These are phyloP conservation scores for Sinocyclocheilus maitianheensis DNA, from an alignment of 2,113 vertebrate species.

Conservation along the genomic window DNA sequence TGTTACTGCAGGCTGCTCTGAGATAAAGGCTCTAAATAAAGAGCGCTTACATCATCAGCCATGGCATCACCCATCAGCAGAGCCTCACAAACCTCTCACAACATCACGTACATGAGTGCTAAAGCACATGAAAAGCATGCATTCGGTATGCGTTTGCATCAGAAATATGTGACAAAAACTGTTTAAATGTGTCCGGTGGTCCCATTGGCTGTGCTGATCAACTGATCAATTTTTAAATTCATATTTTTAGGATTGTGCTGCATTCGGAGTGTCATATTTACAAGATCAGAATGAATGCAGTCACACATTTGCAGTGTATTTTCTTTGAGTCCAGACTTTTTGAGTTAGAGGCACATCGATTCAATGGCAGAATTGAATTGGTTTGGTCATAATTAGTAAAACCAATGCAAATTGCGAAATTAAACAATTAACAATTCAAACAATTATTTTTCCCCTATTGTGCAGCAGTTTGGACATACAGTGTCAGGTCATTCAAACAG, in stretches of 20 bases:
- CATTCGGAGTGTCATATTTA: background rate
- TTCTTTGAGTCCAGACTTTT: background rate
- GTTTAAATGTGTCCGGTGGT: background rate
- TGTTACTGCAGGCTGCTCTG: constrained; percentile 62
- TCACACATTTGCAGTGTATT: background rate
- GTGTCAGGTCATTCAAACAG: background rate
- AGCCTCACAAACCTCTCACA: constrained; percentile 36
- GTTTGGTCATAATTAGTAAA: no score
- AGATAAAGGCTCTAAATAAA: constrained; percentile 76
- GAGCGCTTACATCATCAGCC: constrained; percentile 71
- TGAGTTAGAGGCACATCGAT: background rate
- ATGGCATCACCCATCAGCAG: constrained; percentile 42
- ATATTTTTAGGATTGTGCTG: background rate
- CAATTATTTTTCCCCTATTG: background rate
- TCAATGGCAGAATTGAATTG: no score
- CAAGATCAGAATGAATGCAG: background rate
- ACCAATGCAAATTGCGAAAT: no score
- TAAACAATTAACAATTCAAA: no score
- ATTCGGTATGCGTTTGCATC: background rate
- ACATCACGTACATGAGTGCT: background rate
- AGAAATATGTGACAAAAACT: background rate
- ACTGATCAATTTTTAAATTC: background rate
- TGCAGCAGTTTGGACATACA: background rate
- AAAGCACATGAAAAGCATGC: background rate
- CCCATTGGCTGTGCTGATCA: background rate